Evolutionary conservation across 2,797 vertebrate genomes (phyloP).

Genomic region (Poecilia gillii): DNA sequence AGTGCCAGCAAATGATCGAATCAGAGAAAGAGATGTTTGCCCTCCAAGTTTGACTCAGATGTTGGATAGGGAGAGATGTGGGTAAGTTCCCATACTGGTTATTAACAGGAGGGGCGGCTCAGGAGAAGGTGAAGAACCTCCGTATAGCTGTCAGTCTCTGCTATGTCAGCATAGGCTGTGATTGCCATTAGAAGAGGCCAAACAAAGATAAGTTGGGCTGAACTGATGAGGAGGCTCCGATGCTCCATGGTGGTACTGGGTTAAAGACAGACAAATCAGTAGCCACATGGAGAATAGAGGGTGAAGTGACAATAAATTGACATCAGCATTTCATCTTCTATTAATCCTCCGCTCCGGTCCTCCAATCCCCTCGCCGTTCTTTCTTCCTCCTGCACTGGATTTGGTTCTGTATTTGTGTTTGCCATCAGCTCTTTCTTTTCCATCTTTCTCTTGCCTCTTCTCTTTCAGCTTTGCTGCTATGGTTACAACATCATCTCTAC

Average conservation of each 20-base stretch:
- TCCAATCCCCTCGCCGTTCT: constrained; percentile 46
- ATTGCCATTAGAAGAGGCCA: constrained; percentile 56
- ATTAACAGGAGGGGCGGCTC: constrained; percentile 48
- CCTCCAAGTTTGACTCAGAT: constrained; percentile 53
- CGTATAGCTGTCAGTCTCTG: constrained; percentile 51
- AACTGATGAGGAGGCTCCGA: constrained; percentile 56
- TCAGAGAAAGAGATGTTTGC: constrained; percentile 63
- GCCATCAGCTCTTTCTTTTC: constrained; percentile 61
- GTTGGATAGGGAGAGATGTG: constrained; percentile 34
- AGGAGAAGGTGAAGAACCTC: constrained; percentile 44
- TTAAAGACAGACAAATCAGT: constrained; percentile 61
- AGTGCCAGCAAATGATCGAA: constrained; percentile 79
- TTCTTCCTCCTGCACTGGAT: constrained; percentile 66
- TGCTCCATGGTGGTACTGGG: constrained; percentile 42
- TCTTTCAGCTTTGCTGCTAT: constrained; percentile 75
- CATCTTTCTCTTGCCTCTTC: constrained; percentile 48
- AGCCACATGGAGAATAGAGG: constrained; percentile 59
- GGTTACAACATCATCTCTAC: constrained; percentile 78
- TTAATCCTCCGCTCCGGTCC: constrained; percentile 51
- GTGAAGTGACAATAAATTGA: constrained; percentile 56
- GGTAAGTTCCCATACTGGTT: constrained; percentile 41
- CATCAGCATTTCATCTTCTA: constrained; percentile 57
- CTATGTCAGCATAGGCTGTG: constrained; percentile 52
- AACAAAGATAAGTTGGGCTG: constrained; percentile 68
- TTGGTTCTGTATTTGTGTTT: constrained; percentile 76